A percentile compares a stretch with the other conserved stretches of the same genome.
phyloP scores from a whole-genome alignment of 2,888 invertebrate species.

The Pheosia gnoma region DNA sequence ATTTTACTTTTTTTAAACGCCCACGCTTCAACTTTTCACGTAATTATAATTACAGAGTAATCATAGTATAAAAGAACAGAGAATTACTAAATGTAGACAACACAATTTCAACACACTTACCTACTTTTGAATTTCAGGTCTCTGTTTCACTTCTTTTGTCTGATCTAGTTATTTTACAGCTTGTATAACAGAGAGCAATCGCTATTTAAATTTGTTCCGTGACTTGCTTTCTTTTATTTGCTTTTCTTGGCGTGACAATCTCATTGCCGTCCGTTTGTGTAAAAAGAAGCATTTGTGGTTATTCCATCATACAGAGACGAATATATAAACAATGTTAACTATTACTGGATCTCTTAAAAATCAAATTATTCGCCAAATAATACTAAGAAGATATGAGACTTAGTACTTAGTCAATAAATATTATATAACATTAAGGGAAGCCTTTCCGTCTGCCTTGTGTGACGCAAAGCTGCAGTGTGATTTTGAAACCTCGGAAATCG shows the following conservation, averaged over 20 bases:
- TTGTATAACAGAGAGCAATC: slow-evolving; percentile 13
- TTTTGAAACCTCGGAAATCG: too few relatives aligned
- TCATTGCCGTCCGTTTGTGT: slow-evolving; percentile 23
- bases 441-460: slow-evolving; percentile 16
- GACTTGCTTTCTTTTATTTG: slow-evolving; percentile 46
- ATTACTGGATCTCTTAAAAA: too few relatives aligned
- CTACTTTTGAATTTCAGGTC: neutral
- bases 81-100: neutral
- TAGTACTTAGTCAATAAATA: slow-evolving; percentile 11
- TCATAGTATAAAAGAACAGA: neutral
- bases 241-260: slow-evolving; percentile 23
- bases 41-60: slow-evolving; percentile 12
- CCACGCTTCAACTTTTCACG: slow-evolving; percentile 11
- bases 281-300: slow-evolving; percentile 9
- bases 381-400: too few relatives aligned
- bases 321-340: too few relatives aligned
- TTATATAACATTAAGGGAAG: slow-evolving; percentile 26
- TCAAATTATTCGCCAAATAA: too few relatives aligned
- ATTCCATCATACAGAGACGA: too few relatives aligned
- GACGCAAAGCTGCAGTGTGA: slow-evolving; percentile 20
- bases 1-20: neutral
- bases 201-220: slow-evolving; percentile 36
- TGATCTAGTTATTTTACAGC: slow-evolving; percentile 4
- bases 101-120: neutral
- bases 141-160: neutral